A percentile compares a stretch with the other conserved stretches of the same genome.
Evolutionary conservation across 2,888 invertebrate species (phyloP).

Genomic region (Ceraclea dissimilis): DNA sequence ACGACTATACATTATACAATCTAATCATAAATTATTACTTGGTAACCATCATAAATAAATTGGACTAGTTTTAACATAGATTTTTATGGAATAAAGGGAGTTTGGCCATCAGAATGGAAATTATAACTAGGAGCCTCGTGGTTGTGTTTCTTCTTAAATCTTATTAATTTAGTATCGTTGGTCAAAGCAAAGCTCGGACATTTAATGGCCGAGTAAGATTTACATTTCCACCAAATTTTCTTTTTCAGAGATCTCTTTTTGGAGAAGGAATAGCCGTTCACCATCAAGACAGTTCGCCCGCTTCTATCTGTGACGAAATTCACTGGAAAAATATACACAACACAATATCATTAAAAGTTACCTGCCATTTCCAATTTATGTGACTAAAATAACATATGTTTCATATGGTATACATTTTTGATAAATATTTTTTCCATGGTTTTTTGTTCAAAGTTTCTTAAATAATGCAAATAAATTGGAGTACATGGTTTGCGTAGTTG

Average conservation of each 20-base stretch:
- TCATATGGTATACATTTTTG: too few relatives aligned
- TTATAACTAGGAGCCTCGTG: slow-evolving; percentile 8
- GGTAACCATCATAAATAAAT: too few relatives aligned
- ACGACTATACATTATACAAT: too few relatives aligned
- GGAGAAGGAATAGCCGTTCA: slow-evolving; percentile 1
- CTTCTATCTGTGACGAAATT: neutral
- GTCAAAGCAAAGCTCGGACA: neutral
- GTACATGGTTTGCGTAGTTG: too few relatives aligned
- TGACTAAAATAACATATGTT: too few relatives aligned
- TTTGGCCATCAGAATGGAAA: neutral
- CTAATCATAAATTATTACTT: too few relatives aligned
- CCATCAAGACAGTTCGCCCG: neutral
- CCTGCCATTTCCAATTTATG: too few relatives aligned
- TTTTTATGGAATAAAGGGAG: neutral
- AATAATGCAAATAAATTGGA: too few relatives aligned
- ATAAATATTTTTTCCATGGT: too few relatives aligned
- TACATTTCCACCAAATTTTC: slow-evolving; percentile 5
- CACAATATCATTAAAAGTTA: too few relatives aligned
- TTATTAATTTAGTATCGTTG: neutral
- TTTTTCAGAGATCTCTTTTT: neutral
- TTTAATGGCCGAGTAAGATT: neutral
- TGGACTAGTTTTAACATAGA: neutral
- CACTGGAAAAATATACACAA: slow-evolving; percentile 1
- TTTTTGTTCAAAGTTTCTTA: too few relatives aligned
- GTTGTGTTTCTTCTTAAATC: neutral